Conservation (phyloP, 2,797 vertebrate species). For the Mus minutoides region DNA sequence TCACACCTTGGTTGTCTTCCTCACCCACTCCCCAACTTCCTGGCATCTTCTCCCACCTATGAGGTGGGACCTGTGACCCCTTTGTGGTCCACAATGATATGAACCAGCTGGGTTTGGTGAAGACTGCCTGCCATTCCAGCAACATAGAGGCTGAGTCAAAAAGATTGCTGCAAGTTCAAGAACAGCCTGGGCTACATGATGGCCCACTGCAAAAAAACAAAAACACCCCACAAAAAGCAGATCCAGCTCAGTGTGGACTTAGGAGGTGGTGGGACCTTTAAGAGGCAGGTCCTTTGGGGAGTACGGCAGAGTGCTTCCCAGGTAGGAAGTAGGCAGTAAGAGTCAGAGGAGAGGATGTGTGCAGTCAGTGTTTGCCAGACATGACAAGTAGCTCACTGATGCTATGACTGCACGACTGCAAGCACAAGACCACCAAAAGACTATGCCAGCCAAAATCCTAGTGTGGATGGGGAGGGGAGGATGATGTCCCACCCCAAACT, state of each 20-base stretch:
- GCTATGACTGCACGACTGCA: not conserved
- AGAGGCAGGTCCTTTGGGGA: not conserved
- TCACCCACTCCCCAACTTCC: not conserved
- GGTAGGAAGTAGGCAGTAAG: not conserved
- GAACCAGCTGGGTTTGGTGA: not conserved
- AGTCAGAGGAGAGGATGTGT: not conserved
- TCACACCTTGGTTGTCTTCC: not conserved
- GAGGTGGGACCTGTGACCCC: not conserved
- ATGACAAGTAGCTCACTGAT: not conserved
- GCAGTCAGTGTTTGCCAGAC: not conserved
- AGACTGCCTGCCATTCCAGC: not conserved
- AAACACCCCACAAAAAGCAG: not conserved
- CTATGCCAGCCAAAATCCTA: not conserved
- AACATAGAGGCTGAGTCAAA: not conserved
- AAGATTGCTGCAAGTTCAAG: not conserved
- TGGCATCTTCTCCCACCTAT: not conserved
- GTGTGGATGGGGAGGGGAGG: not conserved
- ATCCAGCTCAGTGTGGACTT: not conserved
- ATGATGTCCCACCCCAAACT: not conserved
- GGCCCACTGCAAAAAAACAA: not conserved
- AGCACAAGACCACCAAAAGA: not conserved
- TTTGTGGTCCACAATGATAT: not conserved
- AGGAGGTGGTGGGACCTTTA: not conserved
- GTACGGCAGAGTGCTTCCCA: too few relatives aligned
- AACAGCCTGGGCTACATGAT: not conserved